Evolutionary conservation across 2,113 vertebrate genomes (phyloP), one percentile per base, ranked within the genome.

Genomic region (Plecotus auritus): DNA sequence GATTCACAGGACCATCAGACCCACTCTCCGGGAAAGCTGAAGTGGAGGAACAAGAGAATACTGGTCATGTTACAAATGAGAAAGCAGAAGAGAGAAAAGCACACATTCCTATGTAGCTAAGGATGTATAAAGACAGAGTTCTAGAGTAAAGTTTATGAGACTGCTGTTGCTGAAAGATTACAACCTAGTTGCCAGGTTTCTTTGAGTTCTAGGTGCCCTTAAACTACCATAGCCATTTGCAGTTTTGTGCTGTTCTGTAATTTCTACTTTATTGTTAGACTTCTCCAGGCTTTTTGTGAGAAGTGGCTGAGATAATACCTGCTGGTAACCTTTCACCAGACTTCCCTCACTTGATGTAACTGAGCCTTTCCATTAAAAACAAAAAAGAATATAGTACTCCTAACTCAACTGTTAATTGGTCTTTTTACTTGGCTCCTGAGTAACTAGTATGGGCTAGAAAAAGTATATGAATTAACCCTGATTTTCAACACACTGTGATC

Each of bases 31-130:
- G 61, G 51, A 28, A 40, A 61, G 72, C 23, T 88, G 26, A 88
- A 28, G 9, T 35, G 30, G 12, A 85, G 30, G 49, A 67, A 42
- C 56, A 67, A 54, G 30, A 5, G 37, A 22, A 56, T 35, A 23
- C 22, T 56, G 3, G 13, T n/a, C 5, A 18, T 81, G 2, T 40
- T 76, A 40, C 47, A 64, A 72, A 78, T 12, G 42, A 76, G 69
- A 64, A 66, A 76, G 73, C 26, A 74, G 30, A 85, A 88, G 74
- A n/a, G 26, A 74, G 26, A 86, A 90, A 93, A 77, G 1, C 14
- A n/a, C 4, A 20, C 51, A 10, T 91, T 89, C 28, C 20, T 49
- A 74, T 54, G 49, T 20, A 83, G 20, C 16, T 42, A 26, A n/a
- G 23, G 30, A 67, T n/a, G 9, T 32, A 45, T 49, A 59, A 84